A percentile compares a stretch with the other conserved stretches of the same genome.
Conservation (phyloP, 2,113 vertebrate genomes). For the Cyanoderma ruficeps region DNA sequence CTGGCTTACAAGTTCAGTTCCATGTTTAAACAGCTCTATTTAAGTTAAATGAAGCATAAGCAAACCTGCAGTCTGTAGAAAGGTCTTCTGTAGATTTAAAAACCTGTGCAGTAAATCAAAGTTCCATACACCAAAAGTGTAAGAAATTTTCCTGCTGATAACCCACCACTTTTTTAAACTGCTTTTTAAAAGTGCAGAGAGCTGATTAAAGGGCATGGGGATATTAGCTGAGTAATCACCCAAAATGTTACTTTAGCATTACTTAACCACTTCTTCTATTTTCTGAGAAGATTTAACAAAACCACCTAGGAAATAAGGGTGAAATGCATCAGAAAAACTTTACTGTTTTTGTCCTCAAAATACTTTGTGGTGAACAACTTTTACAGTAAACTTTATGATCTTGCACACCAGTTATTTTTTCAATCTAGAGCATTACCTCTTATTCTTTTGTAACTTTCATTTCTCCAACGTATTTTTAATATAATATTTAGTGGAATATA, state of each 20-base stretch:
- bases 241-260: background rate
- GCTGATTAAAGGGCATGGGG: background rate
- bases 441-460: background rate
- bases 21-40: background rate
- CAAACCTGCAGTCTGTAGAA: background rate
- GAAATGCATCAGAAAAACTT: background rate
- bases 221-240: background rate
- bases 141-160: background rate
- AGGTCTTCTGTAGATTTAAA: background rate
- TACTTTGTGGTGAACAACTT: background rate
- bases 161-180: background rate
- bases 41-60: constrained; percentile 34
- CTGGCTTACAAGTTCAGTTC: background rate
- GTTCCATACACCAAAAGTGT: background rate
- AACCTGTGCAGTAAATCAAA: background rate
- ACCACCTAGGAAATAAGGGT: background rate
- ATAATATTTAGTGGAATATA: background rate
- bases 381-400: background rate
- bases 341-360: background rate
- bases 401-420: background rate
- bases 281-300: background rate
- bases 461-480: background rate
- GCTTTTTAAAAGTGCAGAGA: background rate
- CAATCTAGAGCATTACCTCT: background rate
- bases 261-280: background rate